Base-by-base conservation (phyloP, 1,140 invertebrate species). In the Cheumatopsyche charites region DNA sequence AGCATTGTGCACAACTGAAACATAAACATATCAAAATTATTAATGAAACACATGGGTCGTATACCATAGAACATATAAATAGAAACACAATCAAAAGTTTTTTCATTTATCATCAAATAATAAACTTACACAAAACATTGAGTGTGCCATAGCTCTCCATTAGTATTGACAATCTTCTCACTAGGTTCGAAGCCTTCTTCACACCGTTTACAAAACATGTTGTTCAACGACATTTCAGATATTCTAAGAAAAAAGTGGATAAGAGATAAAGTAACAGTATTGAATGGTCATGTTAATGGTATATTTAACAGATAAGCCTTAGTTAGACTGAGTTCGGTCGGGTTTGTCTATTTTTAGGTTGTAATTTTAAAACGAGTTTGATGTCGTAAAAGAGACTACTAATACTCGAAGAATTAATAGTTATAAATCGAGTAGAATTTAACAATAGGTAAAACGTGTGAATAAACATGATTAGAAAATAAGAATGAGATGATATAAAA, bases 81-180 rank as follows among this genome's bases (percentile, higher is more conserved):
- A 15, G 15, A 15, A 5, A 9, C 9, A 9, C 9, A 43, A 9
- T 9, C 42, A 43, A 43, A 43, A 43, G n/a, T 9, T 9, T 43
- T 43, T n/a, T 43, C 9, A 43, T 9, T n/a, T 43, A 52, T 52
- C 13, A 5, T 52, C 3, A 15, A 5, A 52, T 21, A 52, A 17
- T 5, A 52, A 52, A 21, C 93, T 94, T 88, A 99, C 95, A 99
- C 98, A 89, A 99, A 99, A 83, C 98, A 99, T 77, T 97, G 91
- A 7, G 95, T 94, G 87, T 99, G 98, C 97, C 96, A 99, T 42
- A 99, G 86, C 85, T 98, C 95, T 72, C 97, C 98, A 81, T 95
- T 95, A 0, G 96, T 98, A 83, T 99, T 99, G 47, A 99, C 96
- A 82, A 99, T 99, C 84, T 99, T 98, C 81, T 99, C 97, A 79